These are phyloP conservation scores for Beroe ovata DNA, from an alignment of 37 sponge, comb jelly and placozoan species.

Conservation along the genomic window DNA sequence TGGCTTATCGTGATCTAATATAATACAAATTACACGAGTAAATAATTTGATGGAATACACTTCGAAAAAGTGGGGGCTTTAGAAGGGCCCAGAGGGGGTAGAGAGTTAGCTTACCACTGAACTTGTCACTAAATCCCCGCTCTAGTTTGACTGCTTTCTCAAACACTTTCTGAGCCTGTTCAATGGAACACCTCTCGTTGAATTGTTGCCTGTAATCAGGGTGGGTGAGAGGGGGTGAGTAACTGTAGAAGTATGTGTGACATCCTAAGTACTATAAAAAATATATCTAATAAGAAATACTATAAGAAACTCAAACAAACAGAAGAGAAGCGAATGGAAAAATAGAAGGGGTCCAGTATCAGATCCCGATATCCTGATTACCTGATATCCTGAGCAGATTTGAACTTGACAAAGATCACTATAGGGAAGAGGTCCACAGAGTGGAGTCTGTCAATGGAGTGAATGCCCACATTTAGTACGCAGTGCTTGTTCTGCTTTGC, in stretches of 20 bases:
- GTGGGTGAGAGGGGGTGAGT: background rate
- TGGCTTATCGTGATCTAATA: too few relatives aligned
- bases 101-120: slow-evolving; percentile 64
- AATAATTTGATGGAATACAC: too few relatives aligned
- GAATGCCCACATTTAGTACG: slow-evolving; percentile 44
- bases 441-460: slow-evolving; percentile 63
- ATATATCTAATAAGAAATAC: background rate
- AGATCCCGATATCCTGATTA: too few relatives aligned
- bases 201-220: slow-evolving; percentile 8
- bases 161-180: slow-evolving; percentile 64
- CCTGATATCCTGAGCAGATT: slow-evolving; percentile 57
- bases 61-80: too few relatives aligned
- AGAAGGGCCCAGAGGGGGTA: too few relatives aligned
- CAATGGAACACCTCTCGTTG: slow-evolving; percentile 56
- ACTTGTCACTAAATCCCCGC: slow-evolving; percentile 44
- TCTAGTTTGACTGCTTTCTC: slow-evolving; percentile 49
- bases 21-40: too few relatives aligned
- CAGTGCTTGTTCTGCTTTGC: slow-evolving; percentile 50
- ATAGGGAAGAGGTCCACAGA: slow-evolving; percentile 62
- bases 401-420: slow-evolving; percentile 60
- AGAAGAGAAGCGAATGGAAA: background rate
- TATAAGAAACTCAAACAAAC: background rate
- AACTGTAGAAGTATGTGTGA: background rate
- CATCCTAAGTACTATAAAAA: too few relatives aligned
- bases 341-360: too few relatives aligned